phyloP scores from a whole-genome alignment of 35 echinoderm and acorn worm genomes.

The Amphiura filiformis region DNA sequence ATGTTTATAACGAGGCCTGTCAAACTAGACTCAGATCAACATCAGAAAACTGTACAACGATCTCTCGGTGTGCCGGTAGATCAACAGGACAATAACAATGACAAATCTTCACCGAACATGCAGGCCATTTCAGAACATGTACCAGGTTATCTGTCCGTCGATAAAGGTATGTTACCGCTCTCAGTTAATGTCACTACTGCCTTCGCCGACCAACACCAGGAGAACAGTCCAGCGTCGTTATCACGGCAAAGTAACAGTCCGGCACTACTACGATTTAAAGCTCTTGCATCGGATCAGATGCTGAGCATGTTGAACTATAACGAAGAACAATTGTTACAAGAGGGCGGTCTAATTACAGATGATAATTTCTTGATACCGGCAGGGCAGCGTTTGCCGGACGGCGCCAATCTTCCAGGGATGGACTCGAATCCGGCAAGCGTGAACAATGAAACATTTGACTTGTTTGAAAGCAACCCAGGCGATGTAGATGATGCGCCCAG shows the following conservation, averaged over 20 bases:
- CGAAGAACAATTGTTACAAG: constrained; percentile 75
- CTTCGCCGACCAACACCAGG: constrained; percentile 65
- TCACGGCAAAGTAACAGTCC: constrained; percentile 84
- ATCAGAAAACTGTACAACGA: constrained; percentile 5
- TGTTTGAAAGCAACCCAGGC: constrained; percentile 58
- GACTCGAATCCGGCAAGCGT: constrained; percentile 82
- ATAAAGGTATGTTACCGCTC: constrained; percentile 65
- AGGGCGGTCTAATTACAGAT: constrained; percentile 63
- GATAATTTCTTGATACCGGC: constrained; percentile 71
- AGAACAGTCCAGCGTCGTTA: constrained; percentile 48
- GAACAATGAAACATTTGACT: constrained; percentile 84
- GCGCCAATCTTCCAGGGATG: constrained; percentile 54
- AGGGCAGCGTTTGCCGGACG: constrained; percentile 48
- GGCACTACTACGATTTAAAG: constrained; percentile 43
- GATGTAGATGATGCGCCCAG: constrained; percentile 74
- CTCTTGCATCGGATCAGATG: constrained; percentile 65
- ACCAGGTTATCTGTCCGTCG: constrained; percentile 13
- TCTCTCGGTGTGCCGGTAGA: background rate
- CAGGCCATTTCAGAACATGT: constrained; percentile 48
- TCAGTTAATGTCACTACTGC: constrained; percentile 72
- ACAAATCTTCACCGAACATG: constrained; percentile 57
- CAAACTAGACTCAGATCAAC: constrained; percentile 18
- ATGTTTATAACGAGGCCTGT: constrained; percentile 5
- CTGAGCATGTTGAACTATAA: constrained; percentile 89
- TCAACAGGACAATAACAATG: constrained; percentile 71